Percentiles rank a stretch among this genome's conserved stretches.
Evolutionary conservation across 2,888 invertebrate species (phyloP).

Genomic region (Synanthedon myopaeformis): DNA sequence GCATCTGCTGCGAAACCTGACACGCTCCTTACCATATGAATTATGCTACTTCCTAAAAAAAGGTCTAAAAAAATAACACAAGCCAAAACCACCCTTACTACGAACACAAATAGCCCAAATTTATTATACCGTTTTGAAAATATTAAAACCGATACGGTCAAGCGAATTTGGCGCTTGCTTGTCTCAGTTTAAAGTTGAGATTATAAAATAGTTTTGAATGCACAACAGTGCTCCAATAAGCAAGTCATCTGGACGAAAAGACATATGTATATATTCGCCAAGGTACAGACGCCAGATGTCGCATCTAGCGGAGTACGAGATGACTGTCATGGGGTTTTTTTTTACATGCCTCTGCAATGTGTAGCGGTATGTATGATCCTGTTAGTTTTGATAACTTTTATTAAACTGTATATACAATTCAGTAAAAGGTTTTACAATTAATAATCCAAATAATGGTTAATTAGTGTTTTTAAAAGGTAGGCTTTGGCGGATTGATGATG

Average conservation of each 20-base stretch:
- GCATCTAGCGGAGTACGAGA: slow-evolving; percentile 33
- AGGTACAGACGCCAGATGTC: slow-evolving; percentile 43
- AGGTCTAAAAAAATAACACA: slow-evolving; percentile 12
- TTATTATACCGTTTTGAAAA: background rate
- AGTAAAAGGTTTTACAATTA: too few species aligned
- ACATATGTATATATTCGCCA: slow-evolving; percentile 54
- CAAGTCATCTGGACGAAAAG: slow-evolving; percentile 52
- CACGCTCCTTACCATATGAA: slow-evolving; percentile 58
- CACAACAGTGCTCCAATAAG: slow-evolving; percentile 17
- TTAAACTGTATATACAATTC: too few species aligned
- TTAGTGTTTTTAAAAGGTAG: too few species aligned
- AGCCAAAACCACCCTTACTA: slow-evolving; percentile 19
- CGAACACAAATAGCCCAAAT: slow-evolving; percentile 5
- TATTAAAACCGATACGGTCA: background rate
- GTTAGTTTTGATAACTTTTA: slow-evolving; percentile 10
- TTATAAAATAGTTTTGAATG: slow-evolving; percentile 2
- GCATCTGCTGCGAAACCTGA: slow-evolving; percentile 66
- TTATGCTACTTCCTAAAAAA: slow-evolving; percentile 57
- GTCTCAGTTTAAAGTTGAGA: background rate
- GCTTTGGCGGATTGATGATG: too few species aligned
- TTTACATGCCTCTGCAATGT: slow-evolving; percentile 19
- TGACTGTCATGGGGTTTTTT: slow-evolving; percentile 28
- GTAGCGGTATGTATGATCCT: slow-evolving; percentile 42
- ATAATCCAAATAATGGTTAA: too few species aligned
- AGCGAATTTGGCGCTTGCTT: slow-evolving; percentile 8